These are phyloP conservation scores for Eupsittula cactorum DNA, from an alignment of 2,113 vertebrate species.

Conservation along the genomic window DNA sequence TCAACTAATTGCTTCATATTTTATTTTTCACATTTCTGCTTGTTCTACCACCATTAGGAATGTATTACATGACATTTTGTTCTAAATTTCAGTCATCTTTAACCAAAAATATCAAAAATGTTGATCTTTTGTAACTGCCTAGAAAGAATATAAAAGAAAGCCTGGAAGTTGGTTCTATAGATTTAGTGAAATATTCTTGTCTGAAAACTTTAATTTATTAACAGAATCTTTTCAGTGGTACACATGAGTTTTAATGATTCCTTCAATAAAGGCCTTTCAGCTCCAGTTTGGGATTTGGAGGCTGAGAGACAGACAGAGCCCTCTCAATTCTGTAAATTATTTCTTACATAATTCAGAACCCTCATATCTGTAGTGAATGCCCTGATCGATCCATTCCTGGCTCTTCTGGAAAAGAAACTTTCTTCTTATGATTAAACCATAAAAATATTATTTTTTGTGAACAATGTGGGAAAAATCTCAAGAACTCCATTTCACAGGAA, in stretches of 20 bases:
- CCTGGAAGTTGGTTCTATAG: background rate
- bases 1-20: slow-evolving; percentile 13
- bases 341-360: background rate
- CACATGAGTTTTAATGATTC: background rate
- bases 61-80: background rate
- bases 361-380: background rate
- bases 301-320: background rate
- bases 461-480: background rate
- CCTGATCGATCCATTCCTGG: background rate
- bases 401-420: background rate
- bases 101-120: background rate
- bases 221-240: background rate
- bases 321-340: background rate
- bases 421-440: background rate
- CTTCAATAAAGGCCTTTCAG: background rate
- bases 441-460: background rate
- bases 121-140: background rate
- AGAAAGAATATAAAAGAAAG: background rate
- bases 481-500: background rate
- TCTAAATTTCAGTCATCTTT: slow-evolving; percentile 28
- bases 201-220: background rate
- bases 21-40: slow-evolving; percentile 19
- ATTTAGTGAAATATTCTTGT: background rate
- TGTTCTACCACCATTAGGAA: background rate
- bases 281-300: background rate